Conservation (phyloP, 1,140 invertebrate genomes). For the Ptiloglossa arizonensis region DNA sequence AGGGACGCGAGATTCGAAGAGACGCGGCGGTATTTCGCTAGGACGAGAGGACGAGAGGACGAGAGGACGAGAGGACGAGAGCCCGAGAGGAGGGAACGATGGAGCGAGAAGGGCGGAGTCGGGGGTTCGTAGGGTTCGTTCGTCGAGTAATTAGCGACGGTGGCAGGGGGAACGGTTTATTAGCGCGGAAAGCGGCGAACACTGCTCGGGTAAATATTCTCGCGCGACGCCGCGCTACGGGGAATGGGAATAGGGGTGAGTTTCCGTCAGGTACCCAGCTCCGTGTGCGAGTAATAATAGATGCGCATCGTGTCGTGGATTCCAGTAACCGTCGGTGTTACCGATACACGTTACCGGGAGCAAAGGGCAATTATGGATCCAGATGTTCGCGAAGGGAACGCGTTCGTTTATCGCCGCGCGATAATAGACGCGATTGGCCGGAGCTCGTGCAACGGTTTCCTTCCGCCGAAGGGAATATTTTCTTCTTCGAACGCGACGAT, state of each 20-base stretch:
- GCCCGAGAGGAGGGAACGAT: background rate
- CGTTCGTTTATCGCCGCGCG: background rate
- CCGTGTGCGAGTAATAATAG: slow-evolving; percentile 45
- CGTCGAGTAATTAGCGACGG: slow-evolving; percentile 70
- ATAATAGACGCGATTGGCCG: background rate
- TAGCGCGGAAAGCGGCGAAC: slow-evolving; percentile 69
- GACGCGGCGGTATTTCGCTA: background rate
- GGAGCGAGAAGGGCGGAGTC: background rate
- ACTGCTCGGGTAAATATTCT: slow-evolving; percentile 70
- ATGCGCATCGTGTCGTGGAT: slow-evolving; percentile 34
- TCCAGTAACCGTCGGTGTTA: background rate
- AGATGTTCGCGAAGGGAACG: background rate
- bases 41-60: background rate
- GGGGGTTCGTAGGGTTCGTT: slow-evolving; percentile 48
- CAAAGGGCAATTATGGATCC: slow-evolving; percentile 34
- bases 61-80: background rate
- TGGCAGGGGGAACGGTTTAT: slow-evolving; percentile 69
- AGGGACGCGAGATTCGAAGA: slow-evolving; percentile 43
- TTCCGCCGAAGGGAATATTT: background rate
- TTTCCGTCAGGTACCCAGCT: slow-evolving; percentile 62
- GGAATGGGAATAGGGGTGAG: slow-evolving; percentile 41
- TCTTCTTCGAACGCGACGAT: background rate
- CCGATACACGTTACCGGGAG: background rate
- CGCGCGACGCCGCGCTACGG: slow-evolving; percentile 25
- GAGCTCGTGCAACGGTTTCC: background rate